phyloP scores from a whole-genome alignment of 2,113 vertebrate genomes.

The Malurus elegans region DNA sequence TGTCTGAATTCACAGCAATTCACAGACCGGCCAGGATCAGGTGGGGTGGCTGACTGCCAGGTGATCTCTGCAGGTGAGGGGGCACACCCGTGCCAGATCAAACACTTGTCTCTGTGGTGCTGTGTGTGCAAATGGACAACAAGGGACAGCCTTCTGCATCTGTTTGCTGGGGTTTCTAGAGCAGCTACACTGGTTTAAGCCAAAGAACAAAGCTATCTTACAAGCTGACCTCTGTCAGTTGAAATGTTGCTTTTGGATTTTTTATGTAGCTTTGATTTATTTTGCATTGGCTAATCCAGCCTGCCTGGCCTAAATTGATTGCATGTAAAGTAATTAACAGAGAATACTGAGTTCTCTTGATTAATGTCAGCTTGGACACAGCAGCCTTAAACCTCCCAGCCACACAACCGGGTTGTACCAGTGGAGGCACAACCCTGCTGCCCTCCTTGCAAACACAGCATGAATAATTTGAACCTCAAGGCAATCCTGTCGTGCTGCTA shows the following conservation, averaged over 20 bases:
- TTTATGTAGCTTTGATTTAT: constrained; percentile 61
- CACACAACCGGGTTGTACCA: not conserved
- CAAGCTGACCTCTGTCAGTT: constrained; percentile 13
- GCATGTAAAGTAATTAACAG: not conserved
- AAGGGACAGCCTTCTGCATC: not conserved
- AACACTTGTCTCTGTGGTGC: not conserved
- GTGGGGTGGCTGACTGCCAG: not conserved
- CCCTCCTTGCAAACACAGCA: not conserved
- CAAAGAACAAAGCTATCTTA: constrained; percentile 18
- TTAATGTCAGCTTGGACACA: constrained; percentile 38
- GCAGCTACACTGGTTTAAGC: not conserved
- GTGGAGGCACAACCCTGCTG: not conserved
- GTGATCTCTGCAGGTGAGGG: not conserved
- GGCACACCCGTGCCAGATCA: not conserved
- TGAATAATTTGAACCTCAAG: constrained; percentile 3
- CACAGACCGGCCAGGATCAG: accelerated
- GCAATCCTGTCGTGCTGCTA: not conserved
- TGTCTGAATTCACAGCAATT: not conserved
- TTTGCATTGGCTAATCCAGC: constrained; percentile 18
- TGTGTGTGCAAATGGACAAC: not conserved
- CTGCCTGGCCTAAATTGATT: constrained; percentile 13
- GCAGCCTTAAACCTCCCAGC: not conserved
- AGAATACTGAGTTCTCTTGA: constrained; percentile 34
- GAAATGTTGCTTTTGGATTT: constrained; percentile 36
- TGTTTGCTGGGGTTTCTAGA: not conserved